Evolutionary conservation across 2,888 invertebrate genomes (phyloP).

Genomic region (Itoplectis maculator): DNA sequence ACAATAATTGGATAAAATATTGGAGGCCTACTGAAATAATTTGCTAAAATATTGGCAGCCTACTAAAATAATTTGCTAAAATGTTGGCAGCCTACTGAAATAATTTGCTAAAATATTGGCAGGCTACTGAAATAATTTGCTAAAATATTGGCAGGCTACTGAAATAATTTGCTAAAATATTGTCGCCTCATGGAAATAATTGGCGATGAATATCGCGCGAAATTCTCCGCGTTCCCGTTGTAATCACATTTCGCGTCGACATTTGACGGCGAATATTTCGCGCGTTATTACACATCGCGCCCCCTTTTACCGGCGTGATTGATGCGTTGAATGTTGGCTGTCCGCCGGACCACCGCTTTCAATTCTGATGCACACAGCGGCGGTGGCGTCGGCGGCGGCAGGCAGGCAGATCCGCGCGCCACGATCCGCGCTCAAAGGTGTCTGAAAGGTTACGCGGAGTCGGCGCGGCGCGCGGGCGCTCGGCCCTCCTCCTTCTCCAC

Average conservation of each 20-base stretch:
- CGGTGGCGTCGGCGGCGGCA: too few relatives aligned
- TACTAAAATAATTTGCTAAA: too few relatives aligned
- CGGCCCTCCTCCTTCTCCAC: neutral
- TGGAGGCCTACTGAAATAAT: neutral
- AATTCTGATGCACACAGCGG: neutral
- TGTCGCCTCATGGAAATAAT: neutral
- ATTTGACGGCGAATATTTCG: conserved; percentile 8
- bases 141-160: too few relatives aligned
- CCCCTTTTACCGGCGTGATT: neutral
- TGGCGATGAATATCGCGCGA: neutral
- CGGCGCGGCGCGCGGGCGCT: conserved; percentile 9
- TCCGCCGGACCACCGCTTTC: neutral
- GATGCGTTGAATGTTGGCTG: conserved; percentile 22
- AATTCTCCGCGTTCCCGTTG: neutral
- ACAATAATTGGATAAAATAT: neutral
- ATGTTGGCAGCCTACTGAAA: too few relatives aligned
- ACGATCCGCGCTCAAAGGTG: conserved; percentile 47
- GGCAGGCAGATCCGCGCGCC: conserved; percentile 24
- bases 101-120: too few relatives aligned
- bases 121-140: too few relatives aligned
- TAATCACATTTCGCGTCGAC: conserved; percentile 2
- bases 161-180: too few relatives aligned
- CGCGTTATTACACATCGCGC: neutral
- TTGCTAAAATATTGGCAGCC: neutral
- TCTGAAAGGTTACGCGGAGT: conserved; percentile 59